Evolutionary conservation across 2,113 vertebrate genomes (phyloP), one percentile per base, ranked within the genome.

Genomic region (Albula glossodonta): DNA sequence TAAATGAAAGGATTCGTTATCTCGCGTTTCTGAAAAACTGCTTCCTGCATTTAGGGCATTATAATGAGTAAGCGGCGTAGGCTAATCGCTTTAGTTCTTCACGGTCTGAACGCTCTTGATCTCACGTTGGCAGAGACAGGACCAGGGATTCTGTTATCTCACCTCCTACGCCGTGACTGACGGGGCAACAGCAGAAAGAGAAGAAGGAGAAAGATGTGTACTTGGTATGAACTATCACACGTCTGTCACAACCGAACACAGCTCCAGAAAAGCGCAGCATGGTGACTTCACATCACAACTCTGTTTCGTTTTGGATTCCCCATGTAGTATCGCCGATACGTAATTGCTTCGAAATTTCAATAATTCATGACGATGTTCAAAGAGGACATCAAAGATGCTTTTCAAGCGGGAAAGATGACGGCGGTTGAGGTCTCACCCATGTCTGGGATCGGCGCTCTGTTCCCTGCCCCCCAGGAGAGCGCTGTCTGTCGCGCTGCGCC

Each of bases 41-140:
- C 63, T n/a, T 4, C 63, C 17, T 70, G 63, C 63, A 19, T 22
- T n/a, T 13, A 22, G 3, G 19, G 19, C 13, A 22, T 3, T 70
- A 74, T 6, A 56, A 56, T 2, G 70, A n/a, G n/a, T 74, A 7
- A 63, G 22, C 17, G 56, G 83, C 19, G 52, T 53, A 81, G 80
- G 77, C 84, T 63, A 86, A 85, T 91, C 10, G 49, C 53, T 77
- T 51, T 86, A 48, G 41, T 53, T 50, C 25, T 63, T 57, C 77
- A 83, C 84, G 83, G 17, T 74, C 51, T 79, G 74, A 88, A 90
- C 80, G 74, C 74, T 86, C 88, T 22, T 78, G 51, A 85, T 78
- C 25, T 70, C 31, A 83, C 50, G 56, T 83, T 83, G 57, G 17
- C 57, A 70, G 41, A 83, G 83, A 13, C 22, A 77, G 78, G 66